Base-by-base conservation (phyloP, 1,140 invertebrate species). In the Leptopilina clavipes region DNA sequence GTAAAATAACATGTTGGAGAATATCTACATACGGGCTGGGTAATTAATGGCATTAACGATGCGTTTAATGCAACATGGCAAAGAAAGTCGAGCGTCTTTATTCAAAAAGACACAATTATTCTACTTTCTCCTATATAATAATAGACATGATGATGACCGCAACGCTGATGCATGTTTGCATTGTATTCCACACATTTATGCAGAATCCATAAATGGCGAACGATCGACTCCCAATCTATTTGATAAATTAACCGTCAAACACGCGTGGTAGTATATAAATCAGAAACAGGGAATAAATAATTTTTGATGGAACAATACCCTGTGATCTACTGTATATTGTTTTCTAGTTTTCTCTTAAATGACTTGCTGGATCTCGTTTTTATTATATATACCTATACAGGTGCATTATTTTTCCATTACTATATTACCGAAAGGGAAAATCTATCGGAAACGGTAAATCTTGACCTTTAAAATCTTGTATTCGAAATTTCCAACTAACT, bases 21-120 rank as follows among this genome's bases (percentile, higher is more conserved):
- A 52, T 17, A 52, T 52, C 14, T 52, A 52, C 48, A 52, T 52
- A 52, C n/a, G 48, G n/a, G n/a, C 12, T n/a, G 48, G 17, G 48
- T 52, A 52, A 52, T 52, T 52, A 52, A 52, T 52, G 5, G n/a
- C 48, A 52, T 52, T 52, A 52, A 52, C 48, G 48, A 52, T 52
- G n/a, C 48, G 48, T 52, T 52, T 52, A 52, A 52, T 52, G 14
- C 14, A 52, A 52, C 48, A 52, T 31, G 6, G n/a, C 48, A n/a
- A 52, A 52, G 48, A 52, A 52, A 52, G 48, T 52, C 48, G 48
- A 52, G 48, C 48, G 48, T 52, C 48, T 52, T 52, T 40, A n/a
- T 40, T 17, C 48, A n/a, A 52, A 48, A 52, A 52, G 48, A 52
- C 14, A 52, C 48, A 17, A 52, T 52, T 52, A 52, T 52, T 52